Base-by-base conservation (phyloP, 2,113 vertebrate genomes). In the rabbit (Oryctolagus cuniculus) region DNA sequence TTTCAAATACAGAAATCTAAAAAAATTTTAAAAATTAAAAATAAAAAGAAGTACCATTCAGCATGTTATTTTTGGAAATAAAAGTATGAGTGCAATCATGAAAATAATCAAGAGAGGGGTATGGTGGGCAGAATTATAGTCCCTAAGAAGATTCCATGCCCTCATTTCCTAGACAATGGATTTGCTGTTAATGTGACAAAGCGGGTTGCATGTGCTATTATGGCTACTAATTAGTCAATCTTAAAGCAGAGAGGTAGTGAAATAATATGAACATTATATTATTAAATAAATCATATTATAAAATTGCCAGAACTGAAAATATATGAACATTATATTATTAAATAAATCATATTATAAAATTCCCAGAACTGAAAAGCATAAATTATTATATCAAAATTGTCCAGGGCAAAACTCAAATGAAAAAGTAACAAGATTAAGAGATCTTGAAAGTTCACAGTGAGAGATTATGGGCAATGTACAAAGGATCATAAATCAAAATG, bases 401-500 rank as follows among this genome's bases (percentile, higher is more conserved):
- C 61, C 36, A 38, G 15, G 58, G 31, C 15, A 92, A 96, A 94
- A 85, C n/a, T 89, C 64, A 51, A 74, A 11, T 10, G 74, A 74
- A 8, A 34, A 9, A 31, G 74, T 66, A 92, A 67, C 0, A 69
- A 15, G 19, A 1, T 67, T 78, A 83, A 66, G 53, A 75, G 64
- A 78, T 72, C 6, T 77, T 87, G 31, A 61, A 84, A 79, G 22
- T 13, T 69, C 16, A 27, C 70, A 70, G 31, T 87, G 16, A 93
- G 44, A 77, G 34, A 70, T 69, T 17, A 87, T 36, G 6, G 77
- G 12, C 24, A 82, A 73, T 51, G 16, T 34, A 55, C n/a, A 79
- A 80, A 80, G 38, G 27, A 80, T 75, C 67, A 69, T 51, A 80
- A 75, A 70, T 74, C 66, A 89, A 24, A 93, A 94, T 55, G 27